Evolutionary conservation across 2,797 vertebrate species (phyloP), one percentile per base, ranked within the genome.

Genomic region (Tragelaphus oryx): DNA sequence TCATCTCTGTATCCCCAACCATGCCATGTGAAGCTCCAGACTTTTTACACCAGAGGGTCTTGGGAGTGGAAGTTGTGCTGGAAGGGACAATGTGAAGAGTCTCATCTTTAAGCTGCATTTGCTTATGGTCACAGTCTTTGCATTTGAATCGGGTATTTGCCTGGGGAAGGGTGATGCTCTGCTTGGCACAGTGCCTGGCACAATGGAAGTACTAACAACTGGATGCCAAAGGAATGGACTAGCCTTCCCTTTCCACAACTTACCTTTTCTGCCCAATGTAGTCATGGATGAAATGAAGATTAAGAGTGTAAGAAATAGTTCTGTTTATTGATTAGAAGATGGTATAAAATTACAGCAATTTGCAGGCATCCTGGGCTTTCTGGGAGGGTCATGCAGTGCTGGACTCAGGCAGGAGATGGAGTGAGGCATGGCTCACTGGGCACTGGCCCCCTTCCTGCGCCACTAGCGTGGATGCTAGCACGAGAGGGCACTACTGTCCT

Each of bases 321-420:
- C 52, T 60, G 75, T 98, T 98, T 98, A 98, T 98, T 98, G 96
- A 71, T 93, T 96, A 94, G 97, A 98, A 95, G 94, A 87, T 96
- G 97, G 95, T 97, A 97, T 95, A 98, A 98, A 98, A 98, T 97
- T 94, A 97, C 96, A 96, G 90, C 68, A 55, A 91, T 94, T 83
- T 86, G 85, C 95, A 96, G 97, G 95, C 95, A 95, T 97, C 93
- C 85, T 96, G 90, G 93, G 81, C 83, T 82, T 71, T 87, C 79
- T 41, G 91, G 95, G 52, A 86, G 50, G 94, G 95, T 33, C 97
- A 97, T 97, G 97, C 97, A 96, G 95, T 55, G 74, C 93, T 91
- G 87, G 89, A 50, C 78, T 95, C 33, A 76, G 93, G 93, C 84
- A 44, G 95, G 81, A 95, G 78, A 93, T 95, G 91, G 84, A 65